Percentiles rank a stretch among this genome's conserved stretches.
phyloP scores from a whole-genome alignment of 2,888 invertebrate genomes.

The Teinopalpus imperialis region DNA sequence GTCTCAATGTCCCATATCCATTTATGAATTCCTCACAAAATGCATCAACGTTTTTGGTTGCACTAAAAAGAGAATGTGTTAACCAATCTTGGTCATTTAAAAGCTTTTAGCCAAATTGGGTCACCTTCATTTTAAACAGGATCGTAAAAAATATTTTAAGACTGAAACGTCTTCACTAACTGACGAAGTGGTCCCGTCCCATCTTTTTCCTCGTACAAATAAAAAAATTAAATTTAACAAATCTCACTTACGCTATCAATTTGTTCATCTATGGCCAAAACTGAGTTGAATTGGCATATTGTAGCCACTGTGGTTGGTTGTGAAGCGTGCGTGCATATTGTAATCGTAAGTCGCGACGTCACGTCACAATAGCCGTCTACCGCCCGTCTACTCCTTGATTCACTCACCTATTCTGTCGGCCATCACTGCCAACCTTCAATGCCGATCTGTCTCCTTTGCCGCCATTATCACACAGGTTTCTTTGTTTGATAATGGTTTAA shows the following conservation, averaged over 20 bases:
- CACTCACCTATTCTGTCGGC: conserved; percentile 50
- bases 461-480: conserved; percentile 27
- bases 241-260: no score
- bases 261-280: no score
- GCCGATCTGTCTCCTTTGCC: conserved; percentile 37
- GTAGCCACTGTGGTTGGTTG: conserved; percentile 48
- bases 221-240: no score
- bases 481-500: conserved; percentile 6
- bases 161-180: conserved; percentile 23
- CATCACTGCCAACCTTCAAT: conserved; percentile 52
- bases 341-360: conserved; percentile 48
- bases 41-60: background rate
- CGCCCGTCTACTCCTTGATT: conserved; percentile 65
- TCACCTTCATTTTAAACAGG: conserved; percentile 16
- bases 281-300: conserved; percentile 72
- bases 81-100: conserved; percentile 10
- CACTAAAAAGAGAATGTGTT: conserved; percentile 3
- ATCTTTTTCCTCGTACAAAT: no score
- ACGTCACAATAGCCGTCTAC: conserved; percentile 76
- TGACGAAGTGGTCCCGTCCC: background rate
- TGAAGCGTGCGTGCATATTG: conserved; percentile 56
- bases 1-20: no score
- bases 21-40: background rate
- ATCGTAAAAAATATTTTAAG: conserved; percentile 7
- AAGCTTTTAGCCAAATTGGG: conserved; percentile 20